Evolutionary conservation across 1,140 invertebrate species (phyloP).

Genomic region (Dufourea novaeangliae): DNA sequence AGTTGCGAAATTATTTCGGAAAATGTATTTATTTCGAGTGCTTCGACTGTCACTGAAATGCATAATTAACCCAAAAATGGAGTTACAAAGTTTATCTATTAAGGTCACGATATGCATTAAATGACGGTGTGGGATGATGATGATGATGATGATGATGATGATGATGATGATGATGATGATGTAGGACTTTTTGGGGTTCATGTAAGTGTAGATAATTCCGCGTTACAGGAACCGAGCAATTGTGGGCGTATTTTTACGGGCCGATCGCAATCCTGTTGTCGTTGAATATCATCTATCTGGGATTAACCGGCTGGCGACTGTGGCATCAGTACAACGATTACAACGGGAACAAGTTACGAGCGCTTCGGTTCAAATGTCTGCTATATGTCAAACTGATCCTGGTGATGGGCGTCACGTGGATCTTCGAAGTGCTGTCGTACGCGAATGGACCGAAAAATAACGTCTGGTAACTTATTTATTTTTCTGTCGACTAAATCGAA

Average conservation of each 20-base stretch:
- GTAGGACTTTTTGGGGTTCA: background rate
- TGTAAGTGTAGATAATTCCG: background rate
- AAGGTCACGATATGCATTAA: too few relatives aligned
- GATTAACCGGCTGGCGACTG: slow-evolving; percentile 82
- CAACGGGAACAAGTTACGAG: slow-evolving; percentile 81
- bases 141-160: too few relatives aligned
- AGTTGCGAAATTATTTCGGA: too few relatives aligned
- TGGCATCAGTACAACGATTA: slow-evolving; percentile 82
- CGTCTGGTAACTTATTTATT: slow-evolving; percentile 60
- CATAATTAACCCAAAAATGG: too few relatives aligned
- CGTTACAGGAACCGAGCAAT: slow-evolving; percentile 80
- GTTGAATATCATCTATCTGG: slow-evolving; percentile 83
- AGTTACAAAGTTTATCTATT: too few relatives aligned
- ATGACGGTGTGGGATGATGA: too few relatives aligned
- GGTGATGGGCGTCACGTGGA: slow-evolving; percentile 89
- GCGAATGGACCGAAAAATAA: slow-evolving; percentile 39
- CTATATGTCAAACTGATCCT: slow-evolving; percentile 87
- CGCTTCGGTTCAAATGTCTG: slow-evolving; percentile 83
- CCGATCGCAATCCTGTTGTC: slow-evolving; percentile 83
- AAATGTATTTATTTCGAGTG: too few relatives aligned
- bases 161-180: too few relatives aligned
- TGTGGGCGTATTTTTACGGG: slow-evolving; percentile 86
- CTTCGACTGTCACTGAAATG: too few relatives aligned
- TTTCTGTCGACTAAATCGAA: background rate
- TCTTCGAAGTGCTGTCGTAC: slow-evolving; percentile 85